Evolutionary conservation across 2,888 invertebrate genomes (phyloP), one percentile per base, ranked within the genome.

Genomic region (Platypus cylindrus): DNA sequence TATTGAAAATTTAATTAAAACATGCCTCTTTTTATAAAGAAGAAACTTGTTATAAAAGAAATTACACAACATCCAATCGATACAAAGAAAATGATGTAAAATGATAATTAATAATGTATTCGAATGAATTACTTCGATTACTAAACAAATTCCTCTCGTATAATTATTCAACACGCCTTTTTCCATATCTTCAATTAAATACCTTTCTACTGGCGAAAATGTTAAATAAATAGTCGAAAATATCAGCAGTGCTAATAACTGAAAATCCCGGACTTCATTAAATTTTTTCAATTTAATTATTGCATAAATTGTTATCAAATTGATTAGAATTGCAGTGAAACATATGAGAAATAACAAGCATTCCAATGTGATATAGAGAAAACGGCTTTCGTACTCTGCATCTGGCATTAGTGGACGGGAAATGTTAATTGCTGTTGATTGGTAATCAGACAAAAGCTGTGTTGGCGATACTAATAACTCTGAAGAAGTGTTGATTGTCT

Each of bases 131-230:
- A 17, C 16, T 29, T 17, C 17, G n/a, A 12, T 9, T 9, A 29
- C 29, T 8, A 29, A 17, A 17, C 29, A 29, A 16, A 29, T 17
- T 17, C 29, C 11, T 9, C 12, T 17, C 3, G 16, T 29, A 17
- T 17, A 29, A 8, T 7, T 16, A n/a, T n/a, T n/a, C 12, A 17
- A 9, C 8, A 15, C 11, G 14, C 17, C 17, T 17, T 3, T 12
- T 9, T 3, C 9, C 7, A 29, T 5, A 11, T 29, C n/a, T 9
- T 29, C 17, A 11, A 16, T 4, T n/a, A 29, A 3, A 17, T 29
- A 29, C n/a, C 29, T 29, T 12, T 29, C 29, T 17, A 17, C 17
- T 29, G 29, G 29, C 12, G 29, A 29, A 29, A 29, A 17, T n/a
- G 17, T n/a, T 17, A 29, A 7, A 17, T 29, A 29, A 8, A 29